These are phyloP conservation scores for Diorhabda elongata DNA, from an alignment of 1,140 invertebrate species.

Conservation along the genomic window DNA sequence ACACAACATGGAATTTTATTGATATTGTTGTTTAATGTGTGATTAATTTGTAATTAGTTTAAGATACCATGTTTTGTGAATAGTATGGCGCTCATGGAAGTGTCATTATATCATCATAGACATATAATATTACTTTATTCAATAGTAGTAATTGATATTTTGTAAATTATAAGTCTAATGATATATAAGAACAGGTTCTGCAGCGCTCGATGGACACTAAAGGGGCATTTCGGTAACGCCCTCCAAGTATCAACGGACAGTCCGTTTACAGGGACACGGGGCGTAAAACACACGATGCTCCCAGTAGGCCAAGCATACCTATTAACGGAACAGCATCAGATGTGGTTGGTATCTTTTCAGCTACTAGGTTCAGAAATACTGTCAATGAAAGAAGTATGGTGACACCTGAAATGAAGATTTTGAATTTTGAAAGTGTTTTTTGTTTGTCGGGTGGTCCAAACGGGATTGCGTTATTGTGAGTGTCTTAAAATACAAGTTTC, in stretches of 20 bases:
- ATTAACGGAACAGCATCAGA: conserved; percentile 79
- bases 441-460: background rate
- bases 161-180: background rate
- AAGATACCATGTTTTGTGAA: too few relatives aligned
- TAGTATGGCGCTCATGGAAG: too few relatives aligned
- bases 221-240: conserved; percentile 26
- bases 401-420: conserved; percentile 57
- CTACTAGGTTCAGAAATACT: conserved; percentile 93
- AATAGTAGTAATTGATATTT: background rate
- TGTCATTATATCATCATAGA: too few relatives aligned
- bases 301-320: conserved; percentile 47
- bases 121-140: too few relatives aligned
- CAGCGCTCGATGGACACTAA: conserved; percentile 10
- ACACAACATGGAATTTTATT: background rate
- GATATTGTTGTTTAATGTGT: background rate
- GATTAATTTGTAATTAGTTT: too few relatives aligned
- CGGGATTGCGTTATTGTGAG: background rate
- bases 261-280: conserved; percentile 45
- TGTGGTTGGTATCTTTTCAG: conserved; percentile 87
- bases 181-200: background rate
- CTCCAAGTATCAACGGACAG: conserved; percentile 52
- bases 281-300: conserved; percentile 47
- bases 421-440: conserved; percentile 10
- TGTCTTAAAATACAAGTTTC: background rate
- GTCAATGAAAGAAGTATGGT: conserved; percentile 98